Percentiles rank a stretch among this genome's conserved stretches.
phyloP scores from a whole-genome alignment of 1,140 invertebrate species.

The Drosophila neocordata region DNA sequence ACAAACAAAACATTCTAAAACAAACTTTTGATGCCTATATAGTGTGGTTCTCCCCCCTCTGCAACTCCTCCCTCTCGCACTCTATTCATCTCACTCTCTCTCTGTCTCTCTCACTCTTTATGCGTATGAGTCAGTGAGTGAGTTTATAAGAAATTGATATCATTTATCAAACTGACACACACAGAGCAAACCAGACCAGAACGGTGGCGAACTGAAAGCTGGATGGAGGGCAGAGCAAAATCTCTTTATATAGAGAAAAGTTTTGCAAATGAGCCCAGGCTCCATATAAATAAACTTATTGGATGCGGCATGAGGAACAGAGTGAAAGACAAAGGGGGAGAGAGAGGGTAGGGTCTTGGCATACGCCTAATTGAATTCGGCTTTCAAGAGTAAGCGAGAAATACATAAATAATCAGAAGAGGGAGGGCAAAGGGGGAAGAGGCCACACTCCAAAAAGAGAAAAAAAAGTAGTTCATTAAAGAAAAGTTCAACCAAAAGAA shows the following conservation, averaged over 20 bases:
- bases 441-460: neutral
- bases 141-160: slow-evolving; percentile 79
- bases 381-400: slow-evolving; percentile 44
- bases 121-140: neutral
- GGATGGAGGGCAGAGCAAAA: slow-evolving; percentile 15
- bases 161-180: slow-evolving; percentile 77
- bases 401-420: slow-evolving; percentile 47
- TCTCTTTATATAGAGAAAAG: slow-evolving; percentile 46
- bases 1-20: slow-evolving; percentile 41
- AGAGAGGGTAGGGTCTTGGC: slow-evolving; percentile 33
- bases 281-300: slow-evolving; percentile 60
- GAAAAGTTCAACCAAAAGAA: slow-evolving; percentile 41
- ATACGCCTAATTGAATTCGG: slow-evolving; percentile 71
- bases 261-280: slow-evolving; percentile 68
- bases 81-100: neutral
- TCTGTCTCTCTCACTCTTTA: too few species aligned
- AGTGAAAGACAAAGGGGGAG: neutral
- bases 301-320: neutral
- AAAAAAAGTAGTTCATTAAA: slow-evolving; percentile 74
- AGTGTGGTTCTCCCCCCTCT: slow-evolving; percentile 23
- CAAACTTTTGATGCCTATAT: slow-evolving; percentile 68
- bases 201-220: neutral
- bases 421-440: neutral
- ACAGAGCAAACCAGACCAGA: slow-evolving; percentile 35
- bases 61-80: neutral